Conservation (phyloP, 2,797 vertebrate genomes). For the Yasuhikotakia modesta region DNA sequence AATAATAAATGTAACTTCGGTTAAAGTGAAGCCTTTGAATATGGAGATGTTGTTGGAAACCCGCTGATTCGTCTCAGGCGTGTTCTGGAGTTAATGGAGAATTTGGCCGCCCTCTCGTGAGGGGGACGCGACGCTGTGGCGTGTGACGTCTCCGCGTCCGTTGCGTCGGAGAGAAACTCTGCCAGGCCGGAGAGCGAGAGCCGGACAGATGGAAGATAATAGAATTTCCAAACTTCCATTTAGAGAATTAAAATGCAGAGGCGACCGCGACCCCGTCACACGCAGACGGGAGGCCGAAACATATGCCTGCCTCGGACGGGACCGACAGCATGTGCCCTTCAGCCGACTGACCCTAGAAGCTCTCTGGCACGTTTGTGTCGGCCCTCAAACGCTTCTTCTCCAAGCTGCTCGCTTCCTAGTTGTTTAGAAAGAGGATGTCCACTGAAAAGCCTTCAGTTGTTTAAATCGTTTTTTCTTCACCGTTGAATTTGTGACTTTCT, state of each 20-base stretch:
- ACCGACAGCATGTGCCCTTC: constrained; percentile 58
- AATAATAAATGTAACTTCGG: constrained; percentile 14
- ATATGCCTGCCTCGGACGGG: constrained; percentile 56
- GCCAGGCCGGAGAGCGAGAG: constrained; percentile 34
- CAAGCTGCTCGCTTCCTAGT: constrained; percentile 21
- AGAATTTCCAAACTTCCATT: constrained; percentile 68
- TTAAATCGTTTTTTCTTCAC: neutral
- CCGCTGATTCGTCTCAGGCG: too few species aligned
- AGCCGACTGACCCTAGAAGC: constrained; percentile 42
- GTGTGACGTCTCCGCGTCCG: constrained; percentile 15
- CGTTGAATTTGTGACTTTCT: too few species aligned
- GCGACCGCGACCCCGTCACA: constrained; percentile 62
- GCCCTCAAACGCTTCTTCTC: constrained; percentile 6
- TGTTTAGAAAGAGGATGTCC: neutral
- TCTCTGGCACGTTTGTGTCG: constrained; percentile 5
- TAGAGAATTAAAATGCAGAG: constrained; percentile 66
- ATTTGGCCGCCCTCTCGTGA: constrained; percentile 73
- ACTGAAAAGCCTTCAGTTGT: too few species aligned
- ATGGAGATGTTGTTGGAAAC: neutral
- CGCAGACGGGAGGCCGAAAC: constrained; percentile 51
- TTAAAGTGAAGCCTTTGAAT: constrained; percentile 13
- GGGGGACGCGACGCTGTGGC: neutral
- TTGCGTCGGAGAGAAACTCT: neutral
- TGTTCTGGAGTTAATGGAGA: constrained; percentile 56
- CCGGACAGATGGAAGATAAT: constrained; percentile 69